Evolutionary conservation across 92 coral and sea anemone genomes (phyloP), one percentile per base, ranked within the genome.

Genomic region (Porites evermanni): DNA sequence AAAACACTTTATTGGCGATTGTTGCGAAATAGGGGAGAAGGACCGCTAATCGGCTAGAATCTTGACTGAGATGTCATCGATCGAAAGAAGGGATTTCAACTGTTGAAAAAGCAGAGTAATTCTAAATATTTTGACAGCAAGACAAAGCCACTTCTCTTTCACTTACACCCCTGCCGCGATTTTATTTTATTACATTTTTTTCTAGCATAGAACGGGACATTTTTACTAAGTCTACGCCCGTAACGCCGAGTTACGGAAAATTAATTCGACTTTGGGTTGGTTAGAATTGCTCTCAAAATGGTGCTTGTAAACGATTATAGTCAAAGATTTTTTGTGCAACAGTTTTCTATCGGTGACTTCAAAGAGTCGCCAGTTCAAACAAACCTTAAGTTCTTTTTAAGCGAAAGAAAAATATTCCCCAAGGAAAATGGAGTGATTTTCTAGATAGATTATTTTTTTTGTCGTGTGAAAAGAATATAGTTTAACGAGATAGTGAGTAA

Each of bases 81-180:
- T 73, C 77, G 26, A 53, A 32, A 32, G 38, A 50, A 26, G 69
- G 67, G 18, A 29, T 54, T 38, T 64, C 18, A 29, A 70, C n/a
- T 81, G 16, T 59, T 74, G 51, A 70, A 58, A 81, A 81, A 81
- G 70, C 60, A 81, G 21, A 81, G 86, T 81, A 81, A 81, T 81
- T 59, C 78, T 67, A 81, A 81, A 81, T 78, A 70, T 70, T 81
- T 70, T 81, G 86, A 81, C 86, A 81, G 63, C 70, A 60, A 64
- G 60, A 61, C 77, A 81, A 81, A 54, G 59, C 64, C 65, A 64
- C 78, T 74, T 53, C 78, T 17, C 60, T 38, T 51, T 70, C 17
- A 61, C 24, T 13, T 11, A 10, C 29, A 8, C 66, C 32, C 54
- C 59, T 56, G 66, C 58, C 53, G 70, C 23, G 54, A 6, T 64